Conservation (phyloP, 2,797 vertebrate genomes). For the Staurois parvus region DNA sequence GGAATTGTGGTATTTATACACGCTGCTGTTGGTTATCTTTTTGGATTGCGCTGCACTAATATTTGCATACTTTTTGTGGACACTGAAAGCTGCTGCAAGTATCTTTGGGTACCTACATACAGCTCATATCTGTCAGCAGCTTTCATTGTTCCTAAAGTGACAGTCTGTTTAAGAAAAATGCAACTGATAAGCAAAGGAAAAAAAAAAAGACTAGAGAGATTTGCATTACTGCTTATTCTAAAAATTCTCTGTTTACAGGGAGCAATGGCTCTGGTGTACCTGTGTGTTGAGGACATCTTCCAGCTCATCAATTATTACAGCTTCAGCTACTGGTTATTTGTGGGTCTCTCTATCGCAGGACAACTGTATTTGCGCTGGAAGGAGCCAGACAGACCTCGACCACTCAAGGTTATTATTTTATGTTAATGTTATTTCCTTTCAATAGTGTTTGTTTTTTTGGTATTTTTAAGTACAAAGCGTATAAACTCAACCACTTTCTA, state of each 20-base stretch:
- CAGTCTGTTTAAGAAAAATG: too few species aligned
- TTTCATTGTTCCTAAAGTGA: neutral
- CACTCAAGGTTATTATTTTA: conserved; percentile 82
- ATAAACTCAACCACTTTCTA: too few species aligned
- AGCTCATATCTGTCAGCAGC: neutral
- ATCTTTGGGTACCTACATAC: too few species aligned
- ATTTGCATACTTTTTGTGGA: too few species aligned
- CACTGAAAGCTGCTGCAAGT: too few species aligned
- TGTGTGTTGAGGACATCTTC: conserved; percentile 93
- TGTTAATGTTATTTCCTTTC: too few species aligned
- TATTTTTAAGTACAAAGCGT: too few species aligned
- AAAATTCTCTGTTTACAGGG: conserved; percentile 67
- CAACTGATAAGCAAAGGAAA: neutral
- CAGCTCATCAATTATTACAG: conserved; percentile 94
- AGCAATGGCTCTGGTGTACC: conserved; percentile 88
- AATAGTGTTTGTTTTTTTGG: too few species aligned
- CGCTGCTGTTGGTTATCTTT: too few species aligned
- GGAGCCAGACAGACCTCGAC: conserved; percentile 83
- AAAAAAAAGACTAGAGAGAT: neutral
- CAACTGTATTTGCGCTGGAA: conserved; percentile 93
- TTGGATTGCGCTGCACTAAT: too few species aligned
- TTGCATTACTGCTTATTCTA: neutral
- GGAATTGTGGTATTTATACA: too few species aligned
- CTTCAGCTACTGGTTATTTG: conserved; percentile 96
- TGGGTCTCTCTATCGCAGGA: conserved; percentile 89